Evolutionary conservation across 2,797 vertebrate species (phyloP).

Genomic region (Onychomys leucogaster): DNA sequence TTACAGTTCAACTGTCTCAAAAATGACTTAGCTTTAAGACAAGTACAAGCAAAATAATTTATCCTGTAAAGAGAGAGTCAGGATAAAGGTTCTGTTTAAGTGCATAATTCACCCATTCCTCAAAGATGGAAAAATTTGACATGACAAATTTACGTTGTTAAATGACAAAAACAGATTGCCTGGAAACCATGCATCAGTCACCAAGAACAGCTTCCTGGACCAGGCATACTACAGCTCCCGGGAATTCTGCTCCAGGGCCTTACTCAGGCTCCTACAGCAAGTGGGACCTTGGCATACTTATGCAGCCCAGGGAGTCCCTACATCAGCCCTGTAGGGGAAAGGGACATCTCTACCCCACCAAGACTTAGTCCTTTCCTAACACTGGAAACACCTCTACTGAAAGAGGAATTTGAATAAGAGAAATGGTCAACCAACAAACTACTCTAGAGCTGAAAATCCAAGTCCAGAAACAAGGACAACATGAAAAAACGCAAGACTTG

Average conservation of each 20-base stretch:
- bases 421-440: not conserved
- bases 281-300: not conserved
- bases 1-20: slow-evolving; percentile 1
- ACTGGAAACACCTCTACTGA: not conserved
- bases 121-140: slow-evolving; percentile 11
- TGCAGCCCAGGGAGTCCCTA: not conserved
- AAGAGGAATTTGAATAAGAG: not conserved
- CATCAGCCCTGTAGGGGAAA: not conserved
- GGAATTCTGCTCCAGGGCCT: not conserved
- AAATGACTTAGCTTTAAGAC: slow-evolving; percentile 14
- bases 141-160: not conserved
- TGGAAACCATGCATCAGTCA: not conserved
- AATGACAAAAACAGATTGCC: not conserved
- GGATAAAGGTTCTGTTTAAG: not conserved
- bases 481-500: not conserved
- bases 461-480: not conserved
- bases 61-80: slow-evolving; percentile 20
- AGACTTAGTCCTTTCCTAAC: not conserved
- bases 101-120: slow-evolving; percentile 19
- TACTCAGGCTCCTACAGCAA: not conserved
- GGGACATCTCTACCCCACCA: not conserved
- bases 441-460: not conserved
- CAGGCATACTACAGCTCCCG: not conserved
- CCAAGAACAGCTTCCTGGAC: not conserved
- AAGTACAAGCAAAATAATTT: not conserved